Base-by-base conservation (phyloP, 2,888 invertebrate genomes). In the Aphodius sticticus region DNA sequence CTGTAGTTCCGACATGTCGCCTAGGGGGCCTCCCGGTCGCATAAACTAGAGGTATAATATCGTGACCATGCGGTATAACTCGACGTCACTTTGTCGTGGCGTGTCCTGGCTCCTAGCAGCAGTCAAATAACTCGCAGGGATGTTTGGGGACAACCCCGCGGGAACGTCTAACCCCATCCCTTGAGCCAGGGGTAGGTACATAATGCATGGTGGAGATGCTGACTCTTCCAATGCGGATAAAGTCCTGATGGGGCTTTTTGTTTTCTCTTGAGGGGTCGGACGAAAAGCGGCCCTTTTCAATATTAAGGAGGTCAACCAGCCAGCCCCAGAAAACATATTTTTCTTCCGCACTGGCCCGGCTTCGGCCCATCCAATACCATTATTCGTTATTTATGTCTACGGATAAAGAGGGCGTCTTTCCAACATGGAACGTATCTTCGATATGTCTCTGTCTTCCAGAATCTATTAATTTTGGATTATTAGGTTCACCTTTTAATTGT, bases 41-140 rank as follows among this genome's bases (percentile, higher is more conserved):
- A 53, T 53, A 53, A 53, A 53, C 53, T 53, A 53, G n/a, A n/a
- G 53, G 53, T 53, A 53, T 53, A 53, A 53, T 53, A 53, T 53
- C 53, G 53, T 53, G 53, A 53, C 53, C 53, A 53, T 53, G 53
- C 53, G 53, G 12, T 53, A 53, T 53, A 53, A 53, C 53, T 53
- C 53, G 53, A 2, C 53, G 53, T 53, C 53, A 53, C 53, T 53
- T 53, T 53, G 53, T 53, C 53, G 53, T 53, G 53, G 53, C 53
- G 6, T 53, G 53, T 53, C 53, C 53, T 0, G 53, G 53, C 53
- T 53, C 53, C 53, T 26, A 12, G 53, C 53, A 5, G 53, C 53
- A 53, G 53, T 53, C 53, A 53, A 53, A 53, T 53, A 53, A 53
- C 53, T 53, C 53, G 53, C 12, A 12, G 53, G 53, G 53, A 53